Evolutionary conservation across 2,888 invertebrate genomes (phyloP).

Genomic region (Chrysomela aeneicollis): DNA sequence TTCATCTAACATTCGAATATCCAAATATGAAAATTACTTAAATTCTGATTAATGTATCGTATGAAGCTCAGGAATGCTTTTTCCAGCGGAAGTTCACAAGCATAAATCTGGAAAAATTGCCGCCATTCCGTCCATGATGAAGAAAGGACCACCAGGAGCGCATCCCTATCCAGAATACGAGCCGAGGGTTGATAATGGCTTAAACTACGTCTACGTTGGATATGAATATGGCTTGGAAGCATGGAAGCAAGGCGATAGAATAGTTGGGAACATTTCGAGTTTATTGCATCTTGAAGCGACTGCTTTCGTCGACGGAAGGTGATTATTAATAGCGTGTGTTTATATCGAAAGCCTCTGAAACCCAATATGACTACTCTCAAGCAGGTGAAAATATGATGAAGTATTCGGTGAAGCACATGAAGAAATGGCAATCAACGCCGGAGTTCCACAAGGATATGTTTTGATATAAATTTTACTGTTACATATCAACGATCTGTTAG

Average conservation of each 20-base stretch:
- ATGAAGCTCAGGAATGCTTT: not conserved
- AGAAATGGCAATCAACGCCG: no score
- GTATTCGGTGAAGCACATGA: no score
- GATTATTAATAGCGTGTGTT: slow-evolving; percentile 51
- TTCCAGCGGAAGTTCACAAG: slow-evolving; percentile 11
- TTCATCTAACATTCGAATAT: no score
- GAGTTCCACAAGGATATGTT: no score
- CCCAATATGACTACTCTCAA: not conserved
- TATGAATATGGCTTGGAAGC: slow-evolving; percentile 75
- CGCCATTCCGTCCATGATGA: slow-evolving; percentile 54
- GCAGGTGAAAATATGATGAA: not conserved
- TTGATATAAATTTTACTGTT: no score
- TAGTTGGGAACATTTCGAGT: slow-evolving; percentile 74
- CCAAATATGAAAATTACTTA: not conserved
- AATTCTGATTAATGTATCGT: not conserved
- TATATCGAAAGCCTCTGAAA: not conserved
- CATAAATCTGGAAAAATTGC: slow-evolving; percentile 21
- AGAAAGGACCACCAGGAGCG: slow-evolving; percentile 58
- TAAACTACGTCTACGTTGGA: slow-evolving; percentile 80
- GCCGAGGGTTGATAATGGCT: slow-evolving; percentile 54
- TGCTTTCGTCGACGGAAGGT: slow-evolving; percentile 72
- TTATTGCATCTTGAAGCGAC: slow-evolving; percentile 72
- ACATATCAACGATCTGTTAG: no score
- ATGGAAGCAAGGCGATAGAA: slow-evolving; percentile 78
- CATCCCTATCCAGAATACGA: slow-evolving; percentile 54